These are phyloP conservation scores for Novumbra hubbsi DNA, from an alignment of 2,797 vertebrate species.

Conservation along the genomic window DNA sequence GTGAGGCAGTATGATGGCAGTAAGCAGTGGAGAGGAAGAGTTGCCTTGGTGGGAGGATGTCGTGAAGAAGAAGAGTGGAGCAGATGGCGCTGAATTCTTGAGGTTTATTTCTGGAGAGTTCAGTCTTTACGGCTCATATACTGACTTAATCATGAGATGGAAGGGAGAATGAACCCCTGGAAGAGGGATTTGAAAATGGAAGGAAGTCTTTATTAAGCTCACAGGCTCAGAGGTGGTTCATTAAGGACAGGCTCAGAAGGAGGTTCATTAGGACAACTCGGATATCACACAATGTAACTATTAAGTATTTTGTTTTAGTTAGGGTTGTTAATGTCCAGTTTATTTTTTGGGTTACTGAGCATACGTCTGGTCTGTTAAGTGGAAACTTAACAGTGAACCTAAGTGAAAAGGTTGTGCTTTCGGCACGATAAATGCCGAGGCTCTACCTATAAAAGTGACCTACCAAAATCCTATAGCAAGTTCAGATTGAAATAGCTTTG, in stretches of 20 bases:
- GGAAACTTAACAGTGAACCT: no score
- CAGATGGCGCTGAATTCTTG: conserved; percentile 68
- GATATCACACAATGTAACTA: not conserved
- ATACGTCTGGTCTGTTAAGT: no score
- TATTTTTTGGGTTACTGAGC: no score
- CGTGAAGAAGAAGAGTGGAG: conserved; percentile 42
- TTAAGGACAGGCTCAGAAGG: conserved; percentile 5
- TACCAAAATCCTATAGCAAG: no score
- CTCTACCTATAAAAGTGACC: no score
- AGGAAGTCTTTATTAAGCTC: conserved; percentile 60
- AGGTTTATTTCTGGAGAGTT: conserved; percentile 69
- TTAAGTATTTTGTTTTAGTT: not conserved
- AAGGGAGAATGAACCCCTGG: conserved; percentile 63
- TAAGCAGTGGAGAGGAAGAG: not conserved
- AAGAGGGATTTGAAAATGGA: conserved; percentile 60
- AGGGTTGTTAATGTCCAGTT: no score
- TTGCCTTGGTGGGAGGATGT: conserved; percentile 9
- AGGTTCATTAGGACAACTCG: not conserved
- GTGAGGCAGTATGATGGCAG: not conserved
- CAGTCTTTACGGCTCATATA: conserved; percentile 75
- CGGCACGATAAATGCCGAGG: no score
- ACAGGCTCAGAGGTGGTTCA: conserved; percentile 5
- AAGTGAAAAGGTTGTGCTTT: no score
- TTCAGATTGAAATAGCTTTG: no score
- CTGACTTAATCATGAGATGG: conserved; percentile 72